A percentile compares a stretch with the other conserved stretches of the same genome.
phyloP scores from a whole-genome alignment of 2,888 invertebrate genomes.

The Ptychoptera albimana region DNA sequence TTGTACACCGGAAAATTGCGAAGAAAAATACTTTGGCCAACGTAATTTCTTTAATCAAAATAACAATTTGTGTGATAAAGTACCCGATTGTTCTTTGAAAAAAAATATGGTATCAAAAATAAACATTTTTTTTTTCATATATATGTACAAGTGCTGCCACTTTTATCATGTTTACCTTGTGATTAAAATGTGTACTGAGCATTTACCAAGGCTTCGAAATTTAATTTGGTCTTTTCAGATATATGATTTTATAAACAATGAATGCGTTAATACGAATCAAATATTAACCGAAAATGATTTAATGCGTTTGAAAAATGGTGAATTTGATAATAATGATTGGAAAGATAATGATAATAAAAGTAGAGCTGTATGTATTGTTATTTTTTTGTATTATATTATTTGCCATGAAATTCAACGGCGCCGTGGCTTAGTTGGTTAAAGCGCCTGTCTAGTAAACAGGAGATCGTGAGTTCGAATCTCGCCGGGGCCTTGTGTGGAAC shows the following conservation, averaged over 20 bases:
- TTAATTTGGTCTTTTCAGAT: conserved; percentile 4
- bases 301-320: conserved; percentile 9
- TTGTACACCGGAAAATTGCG: conserved; percentile 35
- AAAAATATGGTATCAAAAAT: conserved; percentile 1
- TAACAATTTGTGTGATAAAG: conserved; percentile 18
- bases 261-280: conserved; percentile 9
- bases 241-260: conserved; percentile 13
- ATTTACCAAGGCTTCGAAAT: too few species aligned
- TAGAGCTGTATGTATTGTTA: too few species aligned
- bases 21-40: conserved; percentile 36
- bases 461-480: conserved; percentile 30
- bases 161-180: too few species aligned
- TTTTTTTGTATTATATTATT: too few species aligned
- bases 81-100: conserved; percentile 9
- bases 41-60: conserved; percentile 33
- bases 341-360: background rate
- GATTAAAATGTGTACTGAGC: too few species aligned
- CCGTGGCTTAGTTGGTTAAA: conserved; percentile 30
- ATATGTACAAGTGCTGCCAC: too few species aligned
- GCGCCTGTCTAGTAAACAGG: conserved; percentile 30
- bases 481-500: conserved; percentile 20
- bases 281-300: conserved; percentile 10
- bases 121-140: too few species aligned
- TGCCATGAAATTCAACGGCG: conserved; percentile 13
- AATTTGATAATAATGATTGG: conserved; percentile 10